phyloP scores from a whole-genome alignment of 2,888 invertebrate genomes.

The Luffia ferchaultella region DNA sequence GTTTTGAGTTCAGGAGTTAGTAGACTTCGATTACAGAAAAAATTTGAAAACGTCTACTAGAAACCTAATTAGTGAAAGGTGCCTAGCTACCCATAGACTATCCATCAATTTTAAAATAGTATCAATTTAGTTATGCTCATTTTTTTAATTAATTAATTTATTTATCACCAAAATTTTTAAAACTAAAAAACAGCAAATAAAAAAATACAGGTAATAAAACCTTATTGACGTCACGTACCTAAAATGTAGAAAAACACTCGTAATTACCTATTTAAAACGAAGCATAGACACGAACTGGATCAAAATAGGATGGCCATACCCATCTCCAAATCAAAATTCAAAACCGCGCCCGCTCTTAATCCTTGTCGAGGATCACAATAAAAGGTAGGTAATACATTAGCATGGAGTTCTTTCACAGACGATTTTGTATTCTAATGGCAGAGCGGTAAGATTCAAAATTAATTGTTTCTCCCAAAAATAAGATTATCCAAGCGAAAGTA shows the following conservation, averaged over 20 bases:
- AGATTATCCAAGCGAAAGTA: constrained; percentile 66
- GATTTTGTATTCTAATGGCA: constrained; percentile 35
- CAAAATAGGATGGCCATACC: background rate
- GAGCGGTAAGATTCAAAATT: constrained; percentile 28
- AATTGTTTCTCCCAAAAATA: constrained; percentile 40
- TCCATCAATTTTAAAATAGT: too few relatives aligned
- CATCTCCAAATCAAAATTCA: constrained; percentile 65
- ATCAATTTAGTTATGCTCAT: too few relatives aligned
- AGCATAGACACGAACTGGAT: background rate
- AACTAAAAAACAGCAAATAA: too few relatives aligned
- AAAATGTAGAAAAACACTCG: background rate
- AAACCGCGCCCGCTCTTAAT: constrained; percentile 66
- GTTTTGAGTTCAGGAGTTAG: too few relatives aligned
- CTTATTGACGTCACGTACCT: too few relatives aligned
- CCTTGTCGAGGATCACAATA: constrained; percentile 67
- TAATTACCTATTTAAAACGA: background rate
- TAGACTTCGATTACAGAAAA: too few relatives aligned
- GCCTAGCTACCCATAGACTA: too few relatives aligned
- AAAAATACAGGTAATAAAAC: too few relatives aligned
- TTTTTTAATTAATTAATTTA: too few relatives aligned
- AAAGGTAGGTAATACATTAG: constrained; percentile 67
- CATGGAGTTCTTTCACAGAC: constrained; percentile 26
- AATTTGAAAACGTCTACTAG: too few relatives aligned
- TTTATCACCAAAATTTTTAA: too few relatives aligned
- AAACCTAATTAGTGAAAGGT: too few relatives aligned